Evolutionary conservation across 2,113 vertebrate species (phyloP), one percentile per base, ranked within the genome.

Genomic region (Salvelinus sp.): DNA sequence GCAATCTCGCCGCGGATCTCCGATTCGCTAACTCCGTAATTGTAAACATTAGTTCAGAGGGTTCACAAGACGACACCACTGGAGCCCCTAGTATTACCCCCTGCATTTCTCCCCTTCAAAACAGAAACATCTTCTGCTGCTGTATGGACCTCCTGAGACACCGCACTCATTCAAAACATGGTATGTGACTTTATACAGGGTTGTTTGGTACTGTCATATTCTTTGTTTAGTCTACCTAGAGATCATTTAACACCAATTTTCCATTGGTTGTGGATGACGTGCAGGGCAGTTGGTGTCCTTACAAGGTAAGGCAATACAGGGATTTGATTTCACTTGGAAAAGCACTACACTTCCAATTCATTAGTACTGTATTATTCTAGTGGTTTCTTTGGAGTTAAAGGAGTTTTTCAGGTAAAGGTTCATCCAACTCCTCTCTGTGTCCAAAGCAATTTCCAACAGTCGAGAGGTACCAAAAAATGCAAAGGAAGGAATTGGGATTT

Each of bases 21-120:
- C 78, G 83, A 88, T 86, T 88, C 85, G 78, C 85, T 67, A 72
- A 70, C 82, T 73, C 73, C 80, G 75, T 82, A 82, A 85, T 79
- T 83, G 79, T 84, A 82, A 87, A 85, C 81, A 88, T 84, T 76
- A 87, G 69, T 80, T 83, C 74, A 82, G 74, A 83, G 77, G 75
- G 76, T 86, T 86, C 73, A 71, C 79, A 82, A 74, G 76, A 82
- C 58, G 78, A 75, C 82, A 79, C 76, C 81, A 71, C 71, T 73
- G 70, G 81, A 73, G 70, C 69, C 70, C 67, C 38, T 76, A 73
- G 70, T 79, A 82, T 70, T 60, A 25, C 13, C 47, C 50, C 71
- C 65, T n/a, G 23, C 30, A 64, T 54, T 69, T n/a, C 10, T 30
- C 6, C 62, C 76, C 3, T 2, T 57, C 71, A 70, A 48, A 70